Evolutionary conservation across 2,797 vertebrate species (phyloP), one percentile per base, ranked within the genome.

Genomic region (Lepus townsendii): DNA sequence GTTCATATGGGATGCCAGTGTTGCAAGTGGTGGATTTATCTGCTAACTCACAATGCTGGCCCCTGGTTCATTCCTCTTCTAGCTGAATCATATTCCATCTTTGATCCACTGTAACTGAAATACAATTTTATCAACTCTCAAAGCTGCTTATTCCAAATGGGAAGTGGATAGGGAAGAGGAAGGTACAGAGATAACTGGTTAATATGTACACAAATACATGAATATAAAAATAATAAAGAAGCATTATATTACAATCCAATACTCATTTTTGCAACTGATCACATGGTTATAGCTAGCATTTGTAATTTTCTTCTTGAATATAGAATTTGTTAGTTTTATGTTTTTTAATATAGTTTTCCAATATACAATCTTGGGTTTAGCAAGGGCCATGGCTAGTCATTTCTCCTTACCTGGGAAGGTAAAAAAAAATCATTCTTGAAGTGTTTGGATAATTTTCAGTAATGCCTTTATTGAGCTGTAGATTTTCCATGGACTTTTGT

Each of bases 191-290:
- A 73, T 9, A 86, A 87, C 30, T 54, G 35, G 8, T 71, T 77
- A 62, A 32, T 63, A 83, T 35, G 42, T n/a, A 20, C n/a, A 72
- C 3, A 72, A 35, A 63, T 83, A 71, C 1, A 24, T 83, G 83
- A 42, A 88, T 65, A 47, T 92, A 7, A 71, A 83, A 54, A 88
- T 83, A 77, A 91, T 50, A 17, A 82, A 62, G 24, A 38, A 62
- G 52, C 38, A 60, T 42, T 47, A 38, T 38, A 26, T 75, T 30
- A 47, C 0, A 52, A 42, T 22, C 42, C 42, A 47, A 47, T 47
- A 47, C 0, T 83, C 27, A 63, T 69, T 90, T 95, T 16, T 82
- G 20, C 12, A 63, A 30, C 27, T 32, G 6, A 8, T 54, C 32
- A 87, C 69, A 83, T 19, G 32, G 17, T 63, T 77, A 16, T 63